Base-by-base conservation (phyloP, 2,888 invertebrate genomes). In the Drosophila stalkeri region DNA sequence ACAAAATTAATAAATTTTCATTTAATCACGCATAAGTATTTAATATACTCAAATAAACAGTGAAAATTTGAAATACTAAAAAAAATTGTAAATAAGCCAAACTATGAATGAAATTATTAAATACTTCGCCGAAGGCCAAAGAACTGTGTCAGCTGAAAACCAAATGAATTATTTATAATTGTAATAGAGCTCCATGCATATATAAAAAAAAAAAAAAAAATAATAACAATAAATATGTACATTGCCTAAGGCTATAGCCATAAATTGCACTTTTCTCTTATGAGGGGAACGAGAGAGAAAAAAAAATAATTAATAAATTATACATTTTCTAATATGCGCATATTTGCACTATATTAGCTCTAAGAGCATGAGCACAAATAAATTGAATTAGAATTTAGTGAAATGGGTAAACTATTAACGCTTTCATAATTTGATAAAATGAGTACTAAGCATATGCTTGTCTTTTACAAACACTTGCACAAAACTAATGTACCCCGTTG, bases 141-240 rank as follows among this genome's bases (percentile, higher is more conserved):
- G 11, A 11, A 6, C 49, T 11, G n/a, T 46, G 46, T 6, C n/a
- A 31, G n/a, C 31, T 31, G 11, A n/a, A 51, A 33, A 18, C 31
- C 7, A 31, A 1, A 18, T 51, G n/a, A 51, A 51, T 51, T 51
- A 51, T 33, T 51, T 33, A 51, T 51, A 51, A 33, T 49, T 31
- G 31, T 12, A 49, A 33, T 33, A 6, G 18, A 49, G n/a, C n/a
- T n/a, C 6, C 2, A 7, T 2, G 18, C 3, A 18, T 6, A 12
- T 12, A 49, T 18, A 31, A 0, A 51, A 12, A 51, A 51, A 31
- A 12, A 12, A 7, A 49, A 12, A 31, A 0, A 51, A 12, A 51
- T 33, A 31, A 12, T 0, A 33, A 33, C 33, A 33, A 49, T 51
- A 33, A 49, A 51, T 33, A 33, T 51, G 6, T 7, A 18, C 12